Percentiles rank a stretch among this genome's conserved stretches.
phyloP scores from a whole-genome alignment of 1,140 invertebrate genomes.

The Aphelinus certus region DNA sequence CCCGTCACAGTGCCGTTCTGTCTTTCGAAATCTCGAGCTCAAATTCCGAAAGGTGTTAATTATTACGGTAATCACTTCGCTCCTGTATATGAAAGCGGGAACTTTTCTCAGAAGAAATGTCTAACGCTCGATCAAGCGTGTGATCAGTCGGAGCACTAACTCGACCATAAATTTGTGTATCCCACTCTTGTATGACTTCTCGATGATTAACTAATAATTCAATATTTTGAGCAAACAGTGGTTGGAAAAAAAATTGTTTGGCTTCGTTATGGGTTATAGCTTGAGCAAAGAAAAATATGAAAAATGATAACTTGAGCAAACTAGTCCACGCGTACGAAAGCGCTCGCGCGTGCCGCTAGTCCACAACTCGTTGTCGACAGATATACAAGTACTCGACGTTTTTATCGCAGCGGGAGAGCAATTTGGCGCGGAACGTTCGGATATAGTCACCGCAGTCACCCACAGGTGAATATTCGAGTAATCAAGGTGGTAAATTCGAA shows the following conservation, averaged over 20 bases:
- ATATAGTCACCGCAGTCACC: neutral
- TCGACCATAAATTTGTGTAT: neutral
- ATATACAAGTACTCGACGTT: too few species aligned
- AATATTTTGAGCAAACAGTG: neutral
- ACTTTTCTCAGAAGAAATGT: neutral
- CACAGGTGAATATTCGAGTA: too few species aligned
- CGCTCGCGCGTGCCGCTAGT: neutral
- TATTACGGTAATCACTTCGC: neutral
- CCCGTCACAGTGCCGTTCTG: too few species aligned
- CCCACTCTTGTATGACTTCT: neutral
- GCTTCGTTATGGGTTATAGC: neutral
- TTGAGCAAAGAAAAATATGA: constrained; percentile 13
- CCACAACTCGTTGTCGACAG: too few species aligned
- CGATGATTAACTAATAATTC: neutral
- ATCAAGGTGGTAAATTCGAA: too few species aligned
- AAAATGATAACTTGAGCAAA: constrained; percentile 18
- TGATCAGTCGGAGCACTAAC: neutral
- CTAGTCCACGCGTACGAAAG: neutral
- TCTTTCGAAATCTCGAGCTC: too few species aligned
- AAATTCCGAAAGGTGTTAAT: constrained; percentile 12
- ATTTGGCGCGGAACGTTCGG: neutral
- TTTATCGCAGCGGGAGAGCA: neutral
- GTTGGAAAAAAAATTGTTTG: too few species aligned
- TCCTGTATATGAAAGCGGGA: neutral
- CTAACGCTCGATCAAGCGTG: neutral